Conservation (phyloP, 2,888 invertebrate genomes). For the Brassicogethes aeneus region DNA sequence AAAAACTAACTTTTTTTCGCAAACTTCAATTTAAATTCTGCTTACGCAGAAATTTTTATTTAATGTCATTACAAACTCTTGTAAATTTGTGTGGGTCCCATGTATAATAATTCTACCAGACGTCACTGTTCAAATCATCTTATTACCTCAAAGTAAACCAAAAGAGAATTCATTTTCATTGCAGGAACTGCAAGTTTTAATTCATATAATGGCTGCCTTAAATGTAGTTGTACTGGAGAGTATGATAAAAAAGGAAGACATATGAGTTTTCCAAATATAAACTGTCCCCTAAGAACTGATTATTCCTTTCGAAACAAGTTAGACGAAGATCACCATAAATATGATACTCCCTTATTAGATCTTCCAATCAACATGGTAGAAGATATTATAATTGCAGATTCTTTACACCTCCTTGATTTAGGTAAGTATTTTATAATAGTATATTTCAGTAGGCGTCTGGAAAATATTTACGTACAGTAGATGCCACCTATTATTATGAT, state of each 20-base stretch:
- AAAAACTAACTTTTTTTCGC: too few relatives aligned
- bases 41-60: too few relatives aligned
- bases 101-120: too few relatives aligned
- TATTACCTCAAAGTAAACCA: too few relatives aligned
- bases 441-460: too few relatives aligned
- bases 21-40: too few relatives aligned
- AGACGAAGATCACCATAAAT: constrained; percentile 19
- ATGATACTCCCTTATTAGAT: constrained; percentile 14
- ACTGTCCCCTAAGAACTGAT: constrained; percentile 14
- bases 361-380: constrained; percentile 22
- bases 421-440: constrained; percentile 12
- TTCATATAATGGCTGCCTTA: constrained; percentile 14
- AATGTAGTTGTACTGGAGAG: constrained; percentile 15
- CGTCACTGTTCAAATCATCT: too few relatives aligned
- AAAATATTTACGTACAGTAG: too few relatives aligned
- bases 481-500: too few relatives aligned
- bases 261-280: constrained; percentile 14
- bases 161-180: too few relatives aligned
- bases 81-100: too few relatives aligned
- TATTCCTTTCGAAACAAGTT: constrained; percentile 13
- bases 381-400: constrained; percentile 20
- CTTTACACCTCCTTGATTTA: constrained; percentile 20
- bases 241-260: constrained; percentile 15
- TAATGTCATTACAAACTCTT: too few relatives aligned
- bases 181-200: constrained; percentile 16